Percentiles rank a stretch among this genome's conserved stretches.
These are phyloP conservation scores for Xiphydria camelus DNA, from an alignment of 2,888 invertebrate genomes.

Conservation along the genomic window DNA sequence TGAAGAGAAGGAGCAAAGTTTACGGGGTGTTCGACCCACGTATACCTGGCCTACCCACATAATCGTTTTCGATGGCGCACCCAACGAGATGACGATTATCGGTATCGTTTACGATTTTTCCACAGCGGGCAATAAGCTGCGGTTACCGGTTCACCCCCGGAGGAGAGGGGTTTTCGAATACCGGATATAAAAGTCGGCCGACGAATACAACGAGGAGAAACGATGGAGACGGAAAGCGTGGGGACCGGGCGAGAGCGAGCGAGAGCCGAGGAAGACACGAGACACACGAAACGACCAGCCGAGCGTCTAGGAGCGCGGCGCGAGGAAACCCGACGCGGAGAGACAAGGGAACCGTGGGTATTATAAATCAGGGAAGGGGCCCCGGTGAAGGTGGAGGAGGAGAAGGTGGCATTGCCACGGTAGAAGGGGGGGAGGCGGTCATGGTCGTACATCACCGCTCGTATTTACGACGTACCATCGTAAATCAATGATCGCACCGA, in stretches of 20 bases:
- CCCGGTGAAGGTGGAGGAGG: constrained; percentile 10
- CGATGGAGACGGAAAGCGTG: not conserved
- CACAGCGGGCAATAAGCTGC: too few relatives aligned
- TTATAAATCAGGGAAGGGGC: constrained; percentile 41
- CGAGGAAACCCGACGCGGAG: constrained; percentile 8
- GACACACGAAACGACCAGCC: too few relatives aligned
- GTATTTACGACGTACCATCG: constrained; percentile 45
- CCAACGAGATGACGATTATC: too few relatives aligned
- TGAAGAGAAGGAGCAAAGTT: too few relatives aligned
- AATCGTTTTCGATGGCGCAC: too few relatives aligned
- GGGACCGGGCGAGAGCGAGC: not conserved
- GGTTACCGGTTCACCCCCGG: too few relatives aligned
- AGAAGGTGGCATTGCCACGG: constrained; percentile 10
- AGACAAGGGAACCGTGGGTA: constrained; percentile 34
- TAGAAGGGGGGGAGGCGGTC: constrained; percentile 22
- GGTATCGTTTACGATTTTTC: too few relatives aligned
- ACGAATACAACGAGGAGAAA: not conserved
- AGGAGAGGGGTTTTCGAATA: too few relatives aligned
- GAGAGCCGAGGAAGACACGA: not conserved
- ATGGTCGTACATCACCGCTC: constrained; percentile 40
- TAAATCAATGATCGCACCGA: constrained; percentile 45
- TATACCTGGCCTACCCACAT: too few relatives aligned
- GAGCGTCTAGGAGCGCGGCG: not conserved
- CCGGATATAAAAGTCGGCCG: not conserved
- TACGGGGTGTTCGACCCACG: too few relatives aligned